These are phyloP conservation scores for Nomada hirtipes DNA, from an alignment of 2,888 invertebrate species.

Conservation along the genomic window DNA sequence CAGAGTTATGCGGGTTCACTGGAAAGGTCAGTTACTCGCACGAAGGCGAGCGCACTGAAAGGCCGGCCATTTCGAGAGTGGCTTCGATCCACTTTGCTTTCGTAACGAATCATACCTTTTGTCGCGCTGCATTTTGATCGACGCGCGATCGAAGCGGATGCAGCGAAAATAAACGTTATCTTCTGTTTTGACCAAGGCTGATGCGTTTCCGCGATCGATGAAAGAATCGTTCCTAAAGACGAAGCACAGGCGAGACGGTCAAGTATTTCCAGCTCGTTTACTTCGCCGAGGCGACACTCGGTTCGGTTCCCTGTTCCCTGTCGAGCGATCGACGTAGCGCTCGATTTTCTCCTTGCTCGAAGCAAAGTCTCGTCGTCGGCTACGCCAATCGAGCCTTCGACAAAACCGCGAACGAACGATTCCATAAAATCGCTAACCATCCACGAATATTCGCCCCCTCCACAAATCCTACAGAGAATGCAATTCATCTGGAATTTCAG, in stretches of 20 bases:
- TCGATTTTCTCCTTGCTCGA: background rate
- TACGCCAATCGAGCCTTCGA: background rate
- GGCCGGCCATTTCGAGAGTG: background rate
- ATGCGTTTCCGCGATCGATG: too few species aligned
- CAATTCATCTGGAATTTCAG: too few species aligned
- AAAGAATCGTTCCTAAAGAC: too few species aligned
- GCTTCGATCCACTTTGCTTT: background rate
- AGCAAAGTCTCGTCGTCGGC: background rate
- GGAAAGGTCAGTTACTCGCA: conserved; percentile 35
- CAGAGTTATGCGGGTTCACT: conserved; percentile 12
- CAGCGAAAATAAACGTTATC: too few species aligned
- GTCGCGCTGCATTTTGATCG: too few species aligned
- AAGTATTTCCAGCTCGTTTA: conserved; percentile 39
- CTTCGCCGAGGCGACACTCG: background rate
- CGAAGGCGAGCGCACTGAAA: background rate
- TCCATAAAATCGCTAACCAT: too few species aligned
- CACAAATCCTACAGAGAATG: too few species aligned
- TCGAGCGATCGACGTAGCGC: too few species aligned
- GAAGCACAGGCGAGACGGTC: background rate
- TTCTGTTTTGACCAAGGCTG: too few species aligned
- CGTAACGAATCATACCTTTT: too few species aligned
- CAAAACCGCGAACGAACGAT: background rate
- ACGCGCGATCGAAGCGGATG: too few species aligned
- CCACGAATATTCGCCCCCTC: too few species aligned
- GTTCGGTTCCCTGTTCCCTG: background rate